These are phyloP conservation scores for Lucifuga dentata DNA, from an alignment of 2,113 vertebrate species.

Conservation along the genomic window DNA sequence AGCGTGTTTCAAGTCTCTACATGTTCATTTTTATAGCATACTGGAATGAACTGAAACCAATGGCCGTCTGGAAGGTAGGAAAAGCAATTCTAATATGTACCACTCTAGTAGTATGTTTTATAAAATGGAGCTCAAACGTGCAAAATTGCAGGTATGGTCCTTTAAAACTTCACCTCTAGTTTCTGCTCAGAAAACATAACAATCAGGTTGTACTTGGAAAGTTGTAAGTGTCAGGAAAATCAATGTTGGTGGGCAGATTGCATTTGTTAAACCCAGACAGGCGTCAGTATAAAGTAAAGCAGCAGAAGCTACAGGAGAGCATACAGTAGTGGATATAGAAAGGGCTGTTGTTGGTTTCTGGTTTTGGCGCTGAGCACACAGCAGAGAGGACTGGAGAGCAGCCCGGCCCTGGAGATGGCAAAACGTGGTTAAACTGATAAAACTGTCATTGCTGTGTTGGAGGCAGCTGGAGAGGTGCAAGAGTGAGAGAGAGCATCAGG, in stretches of 20 bases:
- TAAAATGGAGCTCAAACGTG: too few relatives aligned
- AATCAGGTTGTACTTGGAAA: conserved; percentile 46
- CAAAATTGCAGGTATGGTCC: too few relatives aligned
- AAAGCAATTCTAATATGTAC: too few relatives aligned
- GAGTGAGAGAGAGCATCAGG: conserved; percentile 27
- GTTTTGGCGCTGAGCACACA: conserved; percentile 56
- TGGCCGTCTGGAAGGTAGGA: too few relatives aligned
- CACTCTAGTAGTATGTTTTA: too few relatives aligned
- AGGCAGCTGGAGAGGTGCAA: conserved; percentile 58
- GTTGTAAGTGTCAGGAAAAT: conserved; percentile 46
- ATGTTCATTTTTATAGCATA: too few relatives aligned
- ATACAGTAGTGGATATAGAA: conserved; percentile 62
- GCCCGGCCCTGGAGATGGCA: conserved; percentile 68
- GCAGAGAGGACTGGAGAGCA: conserved; percentile 65
- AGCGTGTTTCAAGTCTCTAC: too few relatives aligned
- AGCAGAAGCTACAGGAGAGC: conserved; percentile 24
- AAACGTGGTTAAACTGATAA: conserved; percentile 78
- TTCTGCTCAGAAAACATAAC: conserved; percentile 32
- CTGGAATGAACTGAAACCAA: too few relatives aligned
- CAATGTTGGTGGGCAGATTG: conserved; percentile 62
- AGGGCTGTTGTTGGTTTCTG: conserved; percentile 62
- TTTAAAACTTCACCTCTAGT: too few relatives aligned
- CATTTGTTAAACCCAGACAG: conserved; percentile 66
- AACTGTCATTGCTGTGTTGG: conserved; percentile 73
- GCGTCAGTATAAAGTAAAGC: conserved; percentile 45